phyloP scores from a whole-genome alignment of 1,140 invertebrate genomes.

The Macrotrachela quadricornifera region DNA sequence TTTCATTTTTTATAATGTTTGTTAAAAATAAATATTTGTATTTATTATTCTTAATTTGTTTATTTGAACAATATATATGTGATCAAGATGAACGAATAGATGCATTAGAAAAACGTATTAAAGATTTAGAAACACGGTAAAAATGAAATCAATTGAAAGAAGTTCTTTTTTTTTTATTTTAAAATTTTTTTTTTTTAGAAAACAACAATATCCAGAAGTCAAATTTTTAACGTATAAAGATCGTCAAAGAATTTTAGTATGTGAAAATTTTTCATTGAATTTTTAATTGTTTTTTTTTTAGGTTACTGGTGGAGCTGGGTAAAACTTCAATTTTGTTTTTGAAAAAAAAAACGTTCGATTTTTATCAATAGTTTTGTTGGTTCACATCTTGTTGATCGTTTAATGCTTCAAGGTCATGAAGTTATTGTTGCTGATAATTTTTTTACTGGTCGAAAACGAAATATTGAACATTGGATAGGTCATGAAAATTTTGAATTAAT shows the following conservation, averaged over 20 bases:
- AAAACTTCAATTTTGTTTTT: no score
- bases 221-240: slow-evolving; percentile 69
- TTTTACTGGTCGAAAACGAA: slow-evolving; percentile 82
- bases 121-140: no score
- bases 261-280: slow-evolving; percentile 14
- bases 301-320: slow-evolving; percentile 82
- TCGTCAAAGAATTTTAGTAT: slow-evolving; percentile 65
- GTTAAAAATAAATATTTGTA: no score
- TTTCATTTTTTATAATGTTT: no score
- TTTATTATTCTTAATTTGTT: no score
- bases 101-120: no score
- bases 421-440: slow-evolving; percentile 95
- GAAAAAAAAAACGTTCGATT: no score
- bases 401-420: slow-evolving; percentile 90
- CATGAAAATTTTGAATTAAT: slow-evolving; percentile 97
- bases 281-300: slow-evolving; percentile 24
- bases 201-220: slow-evolving; percentile 67
- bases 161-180: slow-evolving; percentile 2
- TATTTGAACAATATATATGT: no score
- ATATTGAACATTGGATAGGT: slow-evolving; percentile 95
- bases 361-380: slow-evolving; percentile 64
- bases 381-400: slow-evolving; percentile 76
- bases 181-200: slow-evolving; percentile 21
- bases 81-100: no score
- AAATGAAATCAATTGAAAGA: no score